phyloP scores from a whole-genome alignment of 2,888 invertebrate genomes.

The Loripinus fragilis region DNA sequence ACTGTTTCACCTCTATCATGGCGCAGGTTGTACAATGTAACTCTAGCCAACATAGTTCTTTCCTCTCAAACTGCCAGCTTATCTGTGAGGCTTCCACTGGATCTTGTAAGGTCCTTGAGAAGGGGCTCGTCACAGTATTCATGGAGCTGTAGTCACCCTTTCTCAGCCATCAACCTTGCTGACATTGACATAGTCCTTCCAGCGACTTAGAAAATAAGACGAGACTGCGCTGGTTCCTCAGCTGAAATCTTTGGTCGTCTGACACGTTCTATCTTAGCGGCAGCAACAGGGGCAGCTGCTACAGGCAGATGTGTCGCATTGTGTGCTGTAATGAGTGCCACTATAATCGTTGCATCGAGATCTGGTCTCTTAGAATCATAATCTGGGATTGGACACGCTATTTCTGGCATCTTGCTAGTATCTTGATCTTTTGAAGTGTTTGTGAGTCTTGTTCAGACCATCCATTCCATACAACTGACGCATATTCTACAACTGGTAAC shows the following conservation, averaged over 20 bases:
- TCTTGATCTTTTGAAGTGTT: no score
- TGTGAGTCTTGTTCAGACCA: no score
- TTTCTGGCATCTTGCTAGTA: no score
- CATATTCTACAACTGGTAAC: no score
- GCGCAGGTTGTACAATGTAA: neutral
- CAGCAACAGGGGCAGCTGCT: neutral
- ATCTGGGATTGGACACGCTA: no score
- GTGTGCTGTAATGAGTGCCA: conserved; percentile 1
- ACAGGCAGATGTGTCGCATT: neutral
- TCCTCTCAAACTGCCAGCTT: conserved; percentile 20
- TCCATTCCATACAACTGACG: no score
- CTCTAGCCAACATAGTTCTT: neutral
- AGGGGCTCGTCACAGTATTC: conserved; percentile 16
- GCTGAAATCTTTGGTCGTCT: conserved; percentile 3
- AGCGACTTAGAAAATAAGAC: neutral
- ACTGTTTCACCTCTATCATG: neutral
- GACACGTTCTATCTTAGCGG: neutral
- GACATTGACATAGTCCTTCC: conserved; percentile 6
- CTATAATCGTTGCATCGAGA: conserved; percentile 13
- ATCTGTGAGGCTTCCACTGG: neutral
- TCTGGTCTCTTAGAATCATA: no score
- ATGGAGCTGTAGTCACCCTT: neutral
- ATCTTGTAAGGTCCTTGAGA: conserved; percentile 8
- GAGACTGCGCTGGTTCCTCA: neutral
- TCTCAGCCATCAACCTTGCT: neutral